A percentile compares a stretch with the other conserved stretches of the same genome.
phyloP scores from a whole-genome alignment of 1,140 invertebrate species.

The Apis florea region DNA sequence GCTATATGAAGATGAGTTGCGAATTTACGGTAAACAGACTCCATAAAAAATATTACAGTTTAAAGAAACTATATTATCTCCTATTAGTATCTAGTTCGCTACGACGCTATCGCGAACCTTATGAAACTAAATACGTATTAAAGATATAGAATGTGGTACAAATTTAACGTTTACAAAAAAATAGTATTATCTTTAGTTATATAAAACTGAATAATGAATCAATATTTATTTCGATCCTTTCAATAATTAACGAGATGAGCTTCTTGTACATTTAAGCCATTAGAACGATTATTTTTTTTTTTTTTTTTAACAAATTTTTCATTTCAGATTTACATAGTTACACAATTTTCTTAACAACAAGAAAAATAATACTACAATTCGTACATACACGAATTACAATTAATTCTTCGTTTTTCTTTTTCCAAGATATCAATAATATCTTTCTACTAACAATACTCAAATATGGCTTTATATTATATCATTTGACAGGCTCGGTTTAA shows the following conservation, averaged over 20 bases:
- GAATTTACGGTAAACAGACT: constrained; percentile 33
- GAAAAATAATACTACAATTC: constrained; percentile 45
- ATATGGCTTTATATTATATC: constrained; percentile 13
- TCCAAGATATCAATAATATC: not conserved
- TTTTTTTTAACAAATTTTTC: not conserved
- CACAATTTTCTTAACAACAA: constrained; percentile 34
- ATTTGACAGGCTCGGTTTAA: constrained; percentile 35
- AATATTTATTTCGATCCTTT: constrained; percentile 2
- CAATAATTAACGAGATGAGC: not conserved
- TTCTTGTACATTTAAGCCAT: constrained; percentile 37
- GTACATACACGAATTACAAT: constrained; percentile 37
- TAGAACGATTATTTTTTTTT: constrained; percentile 3
- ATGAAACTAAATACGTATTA: constrained; percentile 43
- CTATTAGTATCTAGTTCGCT: constrained; percentile 45
- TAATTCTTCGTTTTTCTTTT: not conserved
- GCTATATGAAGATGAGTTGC: constrained; percentile 59
- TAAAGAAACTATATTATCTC: constrained; percentile 39
- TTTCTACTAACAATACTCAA: constrained; percentile 10
- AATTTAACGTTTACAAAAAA: constrained; percentile 48
- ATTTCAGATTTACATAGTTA: constrained; percentile 14
- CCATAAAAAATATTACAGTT: constrained; percentile 52
- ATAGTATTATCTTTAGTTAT: constrained; percentile 33
- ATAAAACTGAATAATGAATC: constrained; percentile 31
- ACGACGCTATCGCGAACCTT: not conserved
- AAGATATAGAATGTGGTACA: constrained; percentile 34